A percentile compares a stretch with the other conserved stretches of the same genome.
Evolutionary conservation across 1,140 invertebrate species (phyloP).

Genomic region (Scaptomyza montana): DNA sequence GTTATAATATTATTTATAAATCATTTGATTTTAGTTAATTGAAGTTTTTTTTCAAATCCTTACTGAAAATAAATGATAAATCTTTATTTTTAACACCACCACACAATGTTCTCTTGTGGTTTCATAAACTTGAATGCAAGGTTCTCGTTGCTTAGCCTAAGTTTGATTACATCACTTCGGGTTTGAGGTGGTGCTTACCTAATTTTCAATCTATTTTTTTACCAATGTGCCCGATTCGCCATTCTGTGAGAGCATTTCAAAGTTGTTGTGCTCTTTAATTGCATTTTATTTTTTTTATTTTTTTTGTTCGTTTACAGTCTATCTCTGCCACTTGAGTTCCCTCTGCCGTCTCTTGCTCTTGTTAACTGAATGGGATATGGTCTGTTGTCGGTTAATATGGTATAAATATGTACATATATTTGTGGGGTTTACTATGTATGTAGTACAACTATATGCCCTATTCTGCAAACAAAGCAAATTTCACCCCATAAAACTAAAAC

Average conservation of each 20-base stretch:
- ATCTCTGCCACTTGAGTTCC: neutral
- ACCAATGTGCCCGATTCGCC: neutral
- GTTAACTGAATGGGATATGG: neutral
- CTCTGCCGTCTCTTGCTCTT: too few species aligned
- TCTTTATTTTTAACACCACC: neutral
- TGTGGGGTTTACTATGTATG: neutral
- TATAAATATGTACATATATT: constrained; percentile 2
- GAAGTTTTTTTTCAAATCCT: too few species aligned
- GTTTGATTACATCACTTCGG: too few species aligned
- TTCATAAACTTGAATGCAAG: too few species aligned
- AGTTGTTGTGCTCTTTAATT: neutral
- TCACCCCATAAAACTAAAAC: constrained; percentile 78
- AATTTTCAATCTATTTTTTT: neutral
- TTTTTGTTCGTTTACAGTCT: neutral
- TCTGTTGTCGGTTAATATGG: constrained; percentile 4
- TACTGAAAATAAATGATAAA: too few species aligned
- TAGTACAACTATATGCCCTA: constrained; percentile 14
- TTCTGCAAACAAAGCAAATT: constrained; percentile 79
- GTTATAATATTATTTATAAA: too few species aligned
- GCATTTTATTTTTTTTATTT: neutral
- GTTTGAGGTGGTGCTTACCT: too few species aligned
- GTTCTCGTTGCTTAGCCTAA: too few species aligned
- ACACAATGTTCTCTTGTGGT: too few species aligned
- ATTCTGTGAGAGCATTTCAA: neutral
- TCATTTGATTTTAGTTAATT: too few species aligned